Percentiles rank a stretch among this genome's conserved stretches.
Conservation (phyloP, 1,140 invertebrate genomes). For the Prorops nasuta region DNA sequence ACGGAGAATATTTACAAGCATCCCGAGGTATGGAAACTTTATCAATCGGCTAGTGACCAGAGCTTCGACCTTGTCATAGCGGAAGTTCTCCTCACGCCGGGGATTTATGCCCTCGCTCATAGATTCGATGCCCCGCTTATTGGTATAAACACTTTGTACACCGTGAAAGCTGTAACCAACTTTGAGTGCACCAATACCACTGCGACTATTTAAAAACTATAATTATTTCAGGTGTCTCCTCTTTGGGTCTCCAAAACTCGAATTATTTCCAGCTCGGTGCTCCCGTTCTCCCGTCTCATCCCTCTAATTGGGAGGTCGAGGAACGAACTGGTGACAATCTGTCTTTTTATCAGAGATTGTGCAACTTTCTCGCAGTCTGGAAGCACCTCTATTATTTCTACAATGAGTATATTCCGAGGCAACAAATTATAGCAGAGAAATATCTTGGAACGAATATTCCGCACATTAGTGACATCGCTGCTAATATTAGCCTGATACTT, state of each 20-base stretch:
- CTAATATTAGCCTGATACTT: constrained; percentile 53
- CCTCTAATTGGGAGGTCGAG: constrained; percentile 25
- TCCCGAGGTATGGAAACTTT: constrained; percentile 24
- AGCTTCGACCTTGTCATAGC: constrained; percentile 30
- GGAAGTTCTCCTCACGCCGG: constrained; percentile 15
- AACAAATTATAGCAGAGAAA: constrained; percentile 41
- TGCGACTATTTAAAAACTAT: background rate
- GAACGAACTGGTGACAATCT: background rate
- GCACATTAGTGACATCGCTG: constrained; percentile 25
- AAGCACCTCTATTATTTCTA: background rate
- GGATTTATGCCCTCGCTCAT: constrained; percentile 15
- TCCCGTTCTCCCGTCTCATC: constrained; percentile 24
- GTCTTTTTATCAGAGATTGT: constrained; percentile 18
- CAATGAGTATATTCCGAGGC: constrained; percentile 25
- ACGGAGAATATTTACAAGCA: constrained; percentile 13
- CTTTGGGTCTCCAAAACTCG: background rate
- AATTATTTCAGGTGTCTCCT: constrained; percentile 16
- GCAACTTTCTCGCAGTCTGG: constrained; percentile 18
- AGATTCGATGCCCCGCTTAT: constrained; percentile 29
- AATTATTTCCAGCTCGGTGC: constrained; percentile 17
- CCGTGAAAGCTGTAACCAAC: background rate
- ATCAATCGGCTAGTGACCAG: constrained; percentile 12
- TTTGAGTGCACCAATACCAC: background rate
- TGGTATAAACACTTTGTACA: constrained; percentile 19
- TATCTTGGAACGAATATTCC: constrained; percentile 39